Base-by-base conservation (phyloP, 2,797 vertebrate genomes). In the Loris lydekkerianus region DNA sequence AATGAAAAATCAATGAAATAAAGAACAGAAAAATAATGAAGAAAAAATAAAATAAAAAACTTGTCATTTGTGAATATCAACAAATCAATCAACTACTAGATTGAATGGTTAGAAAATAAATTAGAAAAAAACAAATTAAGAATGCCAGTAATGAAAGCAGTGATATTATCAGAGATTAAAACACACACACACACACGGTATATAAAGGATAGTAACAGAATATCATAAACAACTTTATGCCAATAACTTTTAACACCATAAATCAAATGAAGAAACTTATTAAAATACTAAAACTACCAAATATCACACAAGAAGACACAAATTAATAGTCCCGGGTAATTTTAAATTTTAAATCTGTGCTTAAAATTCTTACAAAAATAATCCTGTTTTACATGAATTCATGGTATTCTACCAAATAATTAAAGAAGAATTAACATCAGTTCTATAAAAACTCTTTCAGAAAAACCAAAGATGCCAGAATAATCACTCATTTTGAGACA, bases 1-100 rank as follows among this genome's bases (percentile, higher is more conserved):
- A 96, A 78, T 70, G 27, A 40, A 77, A 96, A 82, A 61, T 73
- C 31, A 81, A 29, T 49, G 13, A 89, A 86, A 63, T 27, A 85
- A 8, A 4, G 34, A 69, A 86, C 20, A 95, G 7, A 58, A 92
- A 92, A 60, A 58, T 17, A 73, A 93, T 2, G 53, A 70, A 49
- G 5, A 72, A 72, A 67, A 69, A 63, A 67, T 49, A 25, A 89
- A 92, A 65, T 91, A 0, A 73, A 87, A 95, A 60, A 11, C 13
- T 78, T 20, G 10, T 49, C 77, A 9, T 65, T 63, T 85, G 40
- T 56, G 25, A 77, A 86, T 60, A 77, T 67, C 5, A 69, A 63
- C 6, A 78, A 58, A 53, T 84, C 6, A 37, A 40, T 85, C 76
- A 92, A 61, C 2, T 34, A 80, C 72, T 69, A 81, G 11, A 31